A percentile compares a stretch with the other conserved stretches of the same genome.
Evolutionary conservation across 2,797 vertebrate species (phyloP).

Genomic region (Salarias fasciatus): DNA sequence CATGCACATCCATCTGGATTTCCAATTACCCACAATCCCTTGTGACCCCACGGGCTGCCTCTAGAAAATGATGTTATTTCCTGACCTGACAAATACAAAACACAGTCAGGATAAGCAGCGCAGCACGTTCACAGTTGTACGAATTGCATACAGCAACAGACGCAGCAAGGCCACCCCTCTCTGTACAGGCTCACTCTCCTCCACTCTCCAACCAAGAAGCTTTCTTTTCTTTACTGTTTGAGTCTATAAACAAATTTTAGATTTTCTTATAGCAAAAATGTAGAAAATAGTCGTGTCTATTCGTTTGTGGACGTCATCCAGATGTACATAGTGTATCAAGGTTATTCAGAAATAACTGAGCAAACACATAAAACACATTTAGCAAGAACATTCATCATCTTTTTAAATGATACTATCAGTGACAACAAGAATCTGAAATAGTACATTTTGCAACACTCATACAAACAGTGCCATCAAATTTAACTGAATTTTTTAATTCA

Average conservation of each 20-base stretch:
- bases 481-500: no score
- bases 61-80: constrained; percentile 74
- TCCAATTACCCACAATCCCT: constrained; percentile 79
- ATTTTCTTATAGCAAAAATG: not conserved
- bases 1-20: constrained; percentile 79
- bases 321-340: no score
- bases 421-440: no score
- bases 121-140: constrained; percentile 27
- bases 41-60: constrained; percentile 54
- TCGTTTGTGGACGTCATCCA: no score
- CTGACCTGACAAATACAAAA: constrained; percentile 71
- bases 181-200: constrained; percentile 33
- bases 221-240: not conserved
- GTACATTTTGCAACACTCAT: no score
- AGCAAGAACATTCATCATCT: no score
- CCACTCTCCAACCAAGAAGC: not conserved
- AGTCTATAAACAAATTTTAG: not conserved
- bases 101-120: constrained; percentile 38
- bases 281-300: not conserved
- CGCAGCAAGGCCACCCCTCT: constrained; percentile 1
- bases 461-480: no score
- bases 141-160: constrained; percentile 12
- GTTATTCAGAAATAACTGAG: no score
- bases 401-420: no score
- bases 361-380: no score